Base-by-base conservation (phyloP, 2,797 vertebrate species). In the Cossypha caffra region DNA sequence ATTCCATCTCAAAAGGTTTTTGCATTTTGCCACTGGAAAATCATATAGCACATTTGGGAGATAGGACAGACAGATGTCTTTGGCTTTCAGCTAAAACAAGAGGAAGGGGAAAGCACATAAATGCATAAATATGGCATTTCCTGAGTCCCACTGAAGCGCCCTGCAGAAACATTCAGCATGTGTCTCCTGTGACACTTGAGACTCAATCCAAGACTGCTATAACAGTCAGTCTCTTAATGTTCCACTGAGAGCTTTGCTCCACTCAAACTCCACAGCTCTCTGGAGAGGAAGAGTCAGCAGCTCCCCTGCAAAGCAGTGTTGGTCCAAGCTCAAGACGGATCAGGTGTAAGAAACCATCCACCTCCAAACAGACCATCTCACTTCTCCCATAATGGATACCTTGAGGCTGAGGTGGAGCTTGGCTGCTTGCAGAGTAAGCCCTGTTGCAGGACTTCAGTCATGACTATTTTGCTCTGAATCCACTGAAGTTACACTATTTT, bases 241-340 rank as follows among this genome's bases (percentile, higher is more conserved):
- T 67, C 25, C 0, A 0, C 48, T 76, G 55, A 72, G 38, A 58
- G 9, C 37, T 16, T 13, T 76, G 31, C 19, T 73, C 47, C 0
- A 0, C 54, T 63, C 50, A n/a, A 61, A 29, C 35, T 79, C 31
- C 67, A 52, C 55, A 71, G 38, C 16, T 11, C 16, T 42, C 69
- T 45, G n/a, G 64, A 90, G 38, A 61, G 10, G 8, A 40, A 69
- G 51, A 75, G 67, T 25, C 55, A 85, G 43, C 23, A 90, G 10
- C 10, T n/a, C 14, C 48, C 69, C 51, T 85, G 63, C 26, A 50
- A 38, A 8, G 15, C 13, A 8, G 7, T 57, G 31, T 14, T 86
- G 18, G 19, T 67, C 63, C 52, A 59, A 67, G 66, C 9, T 64
- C 21, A 48, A 67, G n/a, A 18, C 33, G 28, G 51, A 69, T 66